Conservation (phyloP, 2,888 invertebrate species). For the Suillia variegata region DNA sequence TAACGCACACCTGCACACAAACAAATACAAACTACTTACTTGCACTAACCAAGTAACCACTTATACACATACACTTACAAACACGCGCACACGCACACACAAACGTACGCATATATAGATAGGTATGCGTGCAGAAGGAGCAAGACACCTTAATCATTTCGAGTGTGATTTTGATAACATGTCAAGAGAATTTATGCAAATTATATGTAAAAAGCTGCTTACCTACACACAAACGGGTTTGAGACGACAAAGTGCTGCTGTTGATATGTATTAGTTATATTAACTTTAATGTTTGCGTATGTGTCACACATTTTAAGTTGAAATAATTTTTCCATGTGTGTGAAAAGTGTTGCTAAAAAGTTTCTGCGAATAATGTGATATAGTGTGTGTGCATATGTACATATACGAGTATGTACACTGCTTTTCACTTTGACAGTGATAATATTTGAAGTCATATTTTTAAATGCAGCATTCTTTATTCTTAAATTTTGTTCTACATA, state of each 20-base stretch:
- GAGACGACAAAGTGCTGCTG: background rate
- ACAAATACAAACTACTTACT: constrained; percentile 26
- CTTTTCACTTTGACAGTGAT: too few relatives aligned
- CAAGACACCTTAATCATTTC: constrained; percentile 53
- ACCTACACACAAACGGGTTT: constrained; percentile 46
- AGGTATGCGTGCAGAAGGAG: constrained; percentile 14
- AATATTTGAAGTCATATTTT: too few relatives aligned
- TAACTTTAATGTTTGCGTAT: background rate
- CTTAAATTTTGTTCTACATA: too few relatives aligned
- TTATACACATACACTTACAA: constrained; percentile 15
- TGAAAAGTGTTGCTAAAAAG: background rate
- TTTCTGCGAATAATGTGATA: too few relatives aligned
- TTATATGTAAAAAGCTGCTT: constrained; percentile 56
- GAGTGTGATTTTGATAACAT: constrained; percentile 56
- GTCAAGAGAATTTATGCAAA: constrained; percentile 57
- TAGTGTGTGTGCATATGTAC: too few relatives aligned
- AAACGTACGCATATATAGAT: background rate
- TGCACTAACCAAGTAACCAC: constrained; percentile 23
- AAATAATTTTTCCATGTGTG: background rate
- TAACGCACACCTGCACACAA: constrained; percentile 12
- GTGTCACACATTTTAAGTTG: background rate
- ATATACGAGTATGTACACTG: too few relatives aligned
- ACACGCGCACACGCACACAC: constrained; percentile 26
- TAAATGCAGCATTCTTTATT: too few relatives aligned
- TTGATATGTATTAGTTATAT: background rate